Evolutionary conservation across 2,797 vertebrate species (phyloP), one percentile per base, ranked within the genome.

Genomic region (Decapterus maruadsi): DNA sequence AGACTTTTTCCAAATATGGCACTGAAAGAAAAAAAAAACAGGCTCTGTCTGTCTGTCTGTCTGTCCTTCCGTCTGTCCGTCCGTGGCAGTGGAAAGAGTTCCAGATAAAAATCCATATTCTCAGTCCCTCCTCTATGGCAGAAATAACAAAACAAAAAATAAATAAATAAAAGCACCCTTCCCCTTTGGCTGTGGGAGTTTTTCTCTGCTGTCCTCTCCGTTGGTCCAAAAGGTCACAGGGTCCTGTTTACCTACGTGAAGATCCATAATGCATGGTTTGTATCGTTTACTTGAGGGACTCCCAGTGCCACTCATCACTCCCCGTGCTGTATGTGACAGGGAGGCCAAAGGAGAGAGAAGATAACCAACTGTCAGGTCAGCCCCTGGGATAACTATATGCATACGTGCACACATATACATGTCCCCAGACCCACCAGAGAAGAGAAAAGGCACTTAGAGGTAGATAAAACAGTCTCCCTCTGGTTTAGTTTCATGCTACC

Each of bases 191-290:
- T 75, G 29, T 73, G 78, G 48, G 74, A 82, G 43, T 81, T 87
- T 84, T 83, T 69, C 55, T 82, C 73, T 62, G 36, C 80, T 78
- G 68, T 64, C 68, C 68, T 68, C 71, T 75, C 76, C 42, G 56
- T 67, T 58, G 76, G 82, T 82, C 81, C 46, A 53, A 84, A 72
- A 87, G 92, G 92, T 94, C 91, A 92, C 4, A 26, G 66, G 87
- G 85, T 92, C 80, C 73, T 88, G 80, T 93, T 94, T 93, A 92
- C 90, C 65, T 87, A 86, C 84, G 89, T 89, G 89, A 68, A 64
- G 68, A 90, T 89, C 82, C 91, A 93, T 92, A 93, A 92, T 92
- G 90, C 84, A 90, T 90, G 81, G 75, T 66, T 78, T 73, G 76
- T 87, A 83, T 68, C 72, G 63, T 93, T 90, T 92, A 91, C 93